phyloP scores from a whole-genome alignment of 2,888 invertebrate genomes.

The Eupithecia inturbata region DNA sequence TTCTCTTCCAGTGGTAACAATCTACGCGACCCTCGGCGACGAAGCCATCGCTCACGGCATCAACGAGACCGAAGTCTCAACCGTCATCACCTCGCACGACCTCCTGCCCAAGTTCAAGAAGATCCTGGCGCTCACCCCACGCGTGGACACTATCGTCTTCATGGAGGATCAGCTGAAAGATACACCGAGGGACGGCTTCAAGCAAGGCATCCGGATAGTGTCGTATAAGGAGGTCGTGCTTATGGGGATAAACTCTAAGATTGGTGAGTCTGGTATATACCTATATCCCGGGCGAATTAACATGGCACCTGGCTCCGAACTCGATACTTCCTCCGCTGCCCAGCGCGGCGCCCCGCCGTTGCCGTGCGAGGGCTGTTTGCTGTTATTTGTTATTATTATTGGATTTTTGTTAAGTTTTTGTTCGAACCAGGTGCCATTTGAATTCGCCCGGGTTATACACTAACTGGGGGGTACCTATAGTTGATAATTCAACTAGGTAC shows the following conservation, averaged over 20 bases:
- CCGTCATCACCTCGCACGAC: constrained; percentile 96
- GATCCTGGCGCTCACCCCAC: constrained; percentile 88
- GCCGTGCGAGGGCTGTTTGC: no score
- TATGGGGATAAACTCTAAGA: constrained; percentile 66
- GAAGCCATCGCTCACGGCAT: constrained; percentile 98
- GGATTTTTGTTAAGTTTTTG: no score
- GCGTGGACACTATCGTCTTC: constrained; percentile 91
- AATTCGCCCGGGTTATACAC: no score
- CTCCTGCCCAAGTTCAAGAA: constrained; percentile 95
- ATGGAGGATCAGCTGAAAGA: constrained; percentile 94
- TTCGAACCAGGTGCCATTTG: no score
- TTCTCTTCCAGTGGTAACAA: constrained; percentile 90
- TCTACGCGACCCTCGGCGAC: constrained; percentile 98
- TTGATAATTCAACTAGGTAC: no score
- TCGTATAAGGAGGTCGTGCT: constrained; percentile 87
- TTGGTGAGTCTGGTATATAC: constrained; percentile 57
- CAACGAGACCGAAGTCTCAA: constrained; percentile 97
- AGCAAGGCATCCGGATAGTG: constrained; percentile 88
- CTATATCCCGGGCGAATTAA: no score
- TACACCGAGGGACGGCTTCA: constrained; percentile 88
- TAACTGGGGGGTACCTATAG: no score
- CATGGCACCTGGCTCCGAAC: no score
- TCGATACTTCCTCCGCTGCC: no score
- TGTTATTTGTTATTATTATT: no score
- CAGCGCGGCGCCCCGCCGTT: no score